These are phyloP conservation scores for Platorchestia sp. DNA, from an alignment of 1,140 invertebrate species.

Conservation along the genomic window DNA sequence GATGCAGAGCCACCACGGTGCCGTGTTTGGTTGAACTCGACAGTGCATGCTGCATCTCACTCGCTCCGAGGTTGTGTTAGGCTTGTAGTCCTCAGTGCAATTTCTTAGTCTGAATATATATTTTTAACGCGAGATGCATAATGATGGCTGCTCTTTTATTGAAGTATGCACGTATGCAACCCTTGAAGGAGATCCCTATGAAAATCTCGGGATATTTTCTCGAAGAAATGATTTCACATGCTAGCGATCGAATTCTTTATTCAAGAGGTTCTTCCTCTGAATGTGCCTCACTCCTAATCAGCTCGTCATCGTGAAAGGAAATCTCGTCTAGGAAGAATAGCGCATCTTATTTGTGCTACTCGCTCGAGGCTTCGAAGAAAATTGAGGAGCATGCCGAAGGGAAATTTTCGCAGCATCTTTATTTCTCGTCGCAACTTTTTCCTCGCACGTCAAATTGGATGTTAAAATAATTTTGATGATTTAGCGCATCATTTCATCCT, in stretches of 20 bases:
- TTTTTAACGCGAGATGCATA: neutral
- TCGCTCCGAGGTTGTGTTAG: neutral
- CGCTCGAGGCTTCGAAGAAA: neutral
- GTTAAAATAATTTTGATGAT: neutral
- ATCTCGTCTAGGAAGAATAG: neutral
- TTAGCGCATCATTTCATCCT: neutral
- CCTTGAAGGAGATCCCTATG: too few species aligned
- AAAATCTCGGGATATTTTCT: neutral
- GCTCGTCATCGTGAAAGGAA: neutral
- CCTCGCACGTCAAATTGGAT: neutral
- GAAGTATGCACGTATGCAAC: neutral
- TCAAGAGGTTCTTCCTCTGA: neutral
- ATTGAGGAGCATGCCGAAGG: neutral
- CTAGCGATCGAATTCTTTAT: neutral
- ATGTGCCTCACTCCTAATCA: neutral
- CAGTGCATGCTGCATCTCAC: neutral
- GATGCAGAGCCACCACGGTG: too few species aligned
- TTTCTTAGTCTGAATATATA: neutral
- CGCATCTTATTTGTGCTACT: neutral
- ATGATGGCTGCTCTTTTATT: neutral
- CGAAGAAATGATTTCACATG: neutral
- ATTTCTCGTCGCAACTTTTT: neutral
- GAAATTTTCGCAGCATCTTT: neutral
- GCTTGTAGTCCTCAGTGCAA: neutral
- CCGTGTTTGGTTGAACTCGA: too few species aligned